These are phyloP conservation scores for Gymnarchus niloticus DNA, from an alignment of 2,113 vertebrate genomes.

Conservation along the genomic window DNA sequence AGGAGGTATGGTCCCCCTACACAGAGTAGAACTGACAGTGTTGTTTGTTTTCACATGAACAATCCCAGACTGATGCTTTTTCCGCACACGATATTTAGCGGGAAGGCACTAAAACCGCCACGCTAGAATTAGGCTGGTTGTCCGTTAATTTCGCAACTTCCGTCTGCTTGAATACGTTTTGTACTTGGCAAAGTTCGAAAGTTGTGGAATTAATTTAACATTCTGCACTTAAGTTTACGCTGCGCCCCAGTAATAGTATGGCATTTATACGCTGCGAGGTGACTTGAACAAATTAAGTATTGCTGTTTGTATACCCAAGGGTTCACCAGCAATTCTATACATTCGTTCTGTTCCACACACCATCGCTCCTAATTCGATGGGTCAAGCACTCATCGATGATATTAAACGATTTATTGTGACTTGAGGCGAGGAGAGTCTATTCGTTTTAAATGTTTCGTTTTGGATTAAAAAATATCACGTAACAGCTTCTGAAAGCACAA, in stretches of 20 bases:
- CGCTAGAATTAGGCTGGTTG: neutral
- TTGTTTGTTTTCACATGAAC: neutral
- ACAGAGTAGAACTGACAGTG: neutral
- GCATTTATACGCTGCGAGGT: neutral
- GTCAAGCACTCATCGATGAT: neutral
- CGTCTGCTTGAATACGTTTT: neutral
- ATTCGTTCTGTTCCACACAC: neutral
- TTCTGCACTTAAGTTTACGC: neutral
- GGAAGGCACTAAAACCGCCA: neutral
- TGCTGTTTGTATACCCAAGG: neutral
- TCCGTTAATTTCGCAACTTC: neutral
- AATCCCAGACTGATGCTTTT: neutral
- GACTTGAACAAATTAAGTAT: neutral
- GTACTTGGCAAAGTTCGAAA: neutral
- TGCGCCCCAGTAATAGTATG: neutral
- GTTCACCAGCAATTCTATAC: neutral
- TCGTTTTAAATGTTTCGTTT: neutral
- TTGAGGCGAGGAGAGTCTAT: neutral
- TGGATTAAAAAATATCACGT: neutral
- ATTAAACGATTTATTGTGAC: neutral
- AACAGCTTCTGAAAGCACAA: neutral
- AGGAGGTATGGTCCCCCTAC: too few relatives aligned
- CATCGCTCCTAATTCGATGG: neutral
- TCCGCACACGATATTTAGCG: neutral
- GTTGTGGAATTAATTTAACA: neutral